Conservation (phyloP, 2,797 vertebrate species). For the Phalanger gymnotis region DNA sequence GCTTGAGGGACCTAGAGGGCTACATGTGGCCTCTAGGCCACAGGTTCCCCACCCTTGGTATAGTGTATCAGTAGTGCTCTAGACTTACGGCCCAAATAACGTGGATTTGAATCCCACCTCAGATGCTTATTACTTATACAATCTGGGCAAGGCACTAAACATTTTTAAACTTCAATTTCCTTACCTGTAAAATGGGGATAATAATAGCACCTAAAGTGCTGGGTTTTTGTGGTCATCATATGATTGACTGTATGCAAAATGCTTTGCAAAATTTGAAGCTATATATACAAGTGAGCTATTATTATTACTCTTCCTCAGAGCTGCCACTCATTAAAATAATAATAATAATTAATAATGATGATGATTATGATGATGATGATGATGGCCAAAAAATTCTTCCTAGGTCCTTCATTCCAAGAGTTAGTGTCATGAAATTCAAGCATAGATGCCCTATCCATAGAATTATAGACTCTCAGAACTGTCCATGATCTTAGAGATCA, state of each 20-base stretch:
- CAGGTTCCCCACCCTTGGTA: too few species aligned
- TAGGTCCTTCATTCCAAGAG: neutral
- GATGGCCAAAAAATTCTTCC: neutral
- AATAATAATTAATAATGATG: too few species aligned
- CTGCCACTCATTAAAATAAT: neutral
- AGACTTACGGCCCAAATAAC: neutral
- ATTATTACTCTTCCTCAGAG: neutral
- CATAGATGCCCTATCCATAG: neutral
- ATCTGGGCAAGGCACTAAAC: neutral
- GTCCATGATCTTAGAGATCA: neutral
- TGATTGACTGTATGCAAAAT: neutral
- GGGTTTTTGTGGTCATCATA: neutral
- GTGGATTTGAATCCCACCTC: neutral
- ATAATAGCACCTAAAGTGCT: neutral
- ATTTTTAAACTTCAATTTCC: neutral
- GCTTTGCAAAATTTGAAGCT: neutral
- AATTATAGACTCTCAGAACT: neutral
- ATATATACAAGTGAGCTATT: neutral
- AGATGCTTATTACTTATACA: neutral
- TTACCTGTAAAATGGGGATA: neutral
- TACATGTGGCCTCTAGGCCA: too few species aligned
- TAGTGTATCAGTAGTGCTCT: neutral
- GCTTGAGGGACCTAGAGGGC: too few species aligned
- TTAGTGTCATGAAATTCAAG: neutral
- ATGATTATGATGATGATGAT: neutral